phyloP scores from a whole-genome alignment of 1,140 invertebrate species.

The Tetramorium simillimum region DNA sequence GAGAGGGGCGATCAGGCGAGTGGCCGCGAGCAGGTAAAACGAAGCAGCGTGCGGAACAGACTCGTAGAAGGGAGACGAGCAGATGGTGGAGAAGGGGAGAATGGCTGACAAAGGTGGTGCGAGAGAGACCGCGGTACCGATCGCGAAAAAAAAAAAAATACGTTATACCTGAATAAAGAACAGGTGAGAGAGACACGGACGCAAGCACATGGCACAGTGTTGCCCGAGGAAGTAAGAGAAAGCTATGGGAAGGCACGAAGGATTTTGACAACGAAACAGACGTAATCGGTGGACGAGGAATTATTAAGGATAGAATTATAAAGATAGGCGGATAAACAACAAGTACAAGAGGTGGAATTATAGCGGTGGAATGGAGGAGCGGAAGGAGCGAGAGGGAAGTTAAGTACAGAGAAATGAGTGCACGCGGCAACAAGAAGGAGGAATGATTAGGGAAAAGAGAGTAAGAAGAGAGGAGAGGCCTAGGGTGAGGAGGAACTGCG shows the following conservation, averaged over 20 bases:
- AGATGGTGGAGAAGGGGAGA: conserved; percentile 55
- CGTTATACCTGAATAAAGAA: conserved; percentile 49
- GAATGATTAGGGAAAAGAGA: conserved; percentile 49
- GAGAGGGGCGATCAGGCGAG: conserved; percentile 47
- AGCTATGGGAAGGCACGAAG: conserved; percentile 6
- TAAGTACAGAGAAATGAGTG: conserved; percentile 56
- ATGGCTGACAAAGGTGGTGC: conserved; percentile 54
- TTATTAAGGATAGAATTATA: conserved; percentile 18
- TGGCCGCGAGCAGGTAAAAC: conserved; percentile 61
- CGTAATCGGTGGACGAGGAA: conserved; percentile 13
- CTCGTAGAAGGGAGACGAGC: conserved; percentile 67
- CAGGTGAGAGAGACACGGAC: conserved; percentile 14
- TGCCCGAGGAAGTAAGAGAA: conserved; percentile 35
- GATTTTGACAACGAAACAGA: conserved; percentile 16
- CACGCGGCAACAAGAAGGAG: conserved; percentile 43
- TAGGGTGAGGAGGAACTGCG: conserved; percentile 64
- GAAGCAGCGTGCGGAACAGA: conserved; percentile 60
- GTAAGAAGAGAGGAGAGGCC: conserved; percentile 39
- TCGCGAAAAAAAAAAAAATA: conserved; percentile 52
- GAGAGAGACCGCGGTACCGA: conserved; percentile 55
- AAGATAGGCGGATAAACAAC: conserved; percentile 52
- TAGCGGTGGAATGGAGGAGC: conserved; percentile 15
- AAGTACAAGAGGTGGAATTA: conserved; percentile 53
- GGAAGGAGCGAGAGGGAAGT: conserved; percentile 56
- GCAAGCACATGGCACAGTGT: conserved; percentile 32